Conservation (phyloP, 2,797 vertebrate species). For the Lycodopsis pacificus region DNA sequence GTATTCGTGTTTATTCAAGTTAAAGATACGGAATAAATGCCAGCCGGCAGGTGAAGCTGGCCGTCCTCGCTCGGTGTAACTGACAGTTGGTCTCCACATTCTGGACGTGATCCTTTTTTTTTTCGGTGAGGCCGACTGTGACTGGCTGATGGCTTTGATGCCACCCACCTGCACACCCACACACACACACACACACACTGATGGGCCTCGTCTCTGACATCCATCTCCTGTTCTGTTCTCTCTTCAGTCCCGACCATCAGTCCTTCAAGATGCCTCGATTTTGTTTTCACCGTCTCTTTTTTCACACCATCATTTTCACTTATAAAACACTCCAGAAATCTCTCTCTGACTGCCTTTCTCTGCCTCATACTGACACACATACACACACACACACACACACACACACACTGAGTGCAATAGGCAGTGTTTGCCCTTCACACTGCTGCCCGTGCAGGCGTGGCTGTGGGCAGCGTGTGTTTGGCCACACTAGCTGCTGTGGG, state of each 20-base stretch:
- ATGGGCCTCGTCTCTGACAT: slow-evolving; percentile 16
- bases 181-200: slow-evolving; percentile 32
- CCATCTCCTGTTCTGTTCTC: slow-evolving; percentile 24
- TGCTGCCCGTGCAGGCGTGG: slow-evolving; percentile 19
- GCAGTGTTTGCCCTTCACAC: slow-evolving; percentile 34
- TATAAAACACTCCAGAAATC: background rate
- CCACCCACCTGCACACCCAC: slow-evolving; percentile 41
- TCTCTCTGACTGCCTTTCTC: background rate
- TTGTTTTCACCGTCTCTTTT: background rate
- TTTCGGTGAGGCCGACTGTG: slow-evolving; percentile 23
- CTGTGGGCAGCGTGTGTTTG: slow-evolving; percentile 41
- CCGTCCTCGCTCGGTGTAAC: slow-evolving; percentile 21
- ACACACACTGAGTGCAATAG: slow-evolving; percentile 15
- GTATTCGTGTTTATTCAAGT: background rate
- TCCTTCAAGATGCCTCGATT: background rate
- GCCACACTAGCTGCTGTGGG: slow-evolving; percentile 34
- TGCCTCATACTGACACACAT: background rate
- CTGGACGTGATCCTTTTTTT: slow-evolving; percentile 23
- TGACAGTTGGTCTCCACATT: slow-evolving; percentile 22
- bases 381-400: background rate
- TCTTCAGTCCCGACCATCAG: slow-evolving; percentile 6
- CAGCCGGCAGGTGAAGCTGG: slow-evolving; percentile 32
- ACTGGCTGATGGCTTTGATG: slow-evolving; percentile 28
- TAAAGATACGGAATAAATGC: background rate
- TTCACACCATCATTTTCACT: background rate